These are phyloP conservation scores for Drosophila asahinai DNA, from an alignment of 1,140 invertebrate genomes.

Conservation along the genomic window DNA sequence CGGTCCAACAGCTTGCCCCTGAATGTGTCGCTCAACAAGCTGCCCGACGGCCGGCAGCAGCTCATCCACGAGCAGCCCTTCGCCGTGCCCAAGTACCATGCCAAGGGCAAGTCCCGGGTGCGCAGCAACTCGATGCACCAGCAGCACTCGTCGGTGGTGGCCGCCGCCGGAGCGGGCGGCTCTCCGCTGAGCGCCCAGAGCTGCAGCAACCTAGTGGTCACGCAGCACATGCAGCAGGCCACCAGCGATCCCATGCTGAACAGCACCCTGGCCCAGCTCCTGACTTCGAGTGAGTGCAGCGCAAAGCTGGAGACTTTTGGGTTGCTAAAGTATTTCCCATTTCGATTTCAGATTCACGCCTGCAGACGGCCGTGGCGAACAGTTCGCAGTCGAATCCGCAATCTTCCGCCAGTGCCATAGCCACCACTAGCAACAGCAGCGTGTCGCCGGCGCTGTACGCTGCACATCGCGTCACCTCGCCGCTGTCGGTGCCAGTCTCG, in stretches of 20 bases:
- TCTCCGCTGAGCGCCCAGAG: conserved; percentile 49
- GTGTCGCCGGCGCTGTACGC: conserved; percentile 48
- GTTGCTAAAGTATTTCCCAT: neutral
- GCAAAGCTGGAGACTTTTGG: neutral
- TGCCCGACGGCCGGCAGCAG: conserved; percentile 57
- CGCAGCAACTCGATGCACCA: conserved; percentile 85
- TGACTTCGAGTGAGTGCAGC: conserved; percentile 65
- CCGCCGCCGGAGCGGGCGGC: conserved; percentile 48
- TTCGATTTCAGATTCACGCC: conserved; percentile 59
- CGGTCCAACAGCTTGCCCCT: conserved; percentile 87
- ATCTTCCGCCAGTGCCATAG: conserved; percentile 77
- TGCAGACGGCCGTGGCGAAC: conserved; percentile 75
- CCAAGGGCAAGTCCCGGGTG: conserved; percentile 70
- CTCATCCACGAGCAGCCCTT: conserved; percentile 60
- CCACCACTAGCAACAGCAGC: conserved; percentile 33
- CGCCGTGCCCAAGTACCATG: conserved; percentile 77
- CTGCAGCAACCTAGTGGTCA: conserved; percentile 56
- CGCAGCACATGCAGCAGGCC: conserved; percentile 61
- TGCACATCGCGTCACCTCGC: conserved; percentile 32
- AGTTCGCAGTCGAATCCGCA: conserved; percentile 56
- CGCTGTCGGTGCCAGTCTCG: conserved; percentile 44
- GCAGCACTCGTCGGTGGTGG: conserved; percentile 59
- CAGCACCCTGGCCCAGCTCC: conserved; percentile 78
- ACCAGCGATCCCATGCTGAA: conserved; percentile 85
- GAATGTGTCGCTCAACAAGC: conserved; percentile 85